Base-by-base conservation (phyloP, 2,113 vertebrate genomes). In the Leptosomus discolor region DNA sequence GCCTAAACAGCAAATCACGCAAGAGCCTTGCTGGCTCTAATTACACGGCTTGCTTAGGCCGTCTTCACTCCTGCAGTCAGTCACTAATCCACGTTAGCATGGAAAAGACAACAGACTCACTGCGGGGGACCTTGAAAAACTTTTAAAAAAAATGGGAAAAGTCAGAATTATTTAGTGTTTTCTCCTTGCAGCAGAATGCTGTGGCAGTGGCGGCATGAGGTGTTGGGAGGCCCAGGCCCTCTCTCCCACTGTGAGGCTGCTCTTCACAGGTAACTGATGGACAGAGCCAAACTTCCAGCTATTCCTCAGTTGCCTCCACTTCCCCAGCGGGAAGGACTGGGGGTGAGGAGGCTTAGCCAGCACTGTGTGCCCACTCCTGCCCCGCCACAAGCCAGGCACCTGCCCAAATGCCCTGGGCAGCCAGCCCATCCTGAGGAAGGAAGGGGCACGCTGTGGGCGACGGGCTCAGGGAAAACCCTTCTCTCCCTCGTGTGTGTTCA, bases 221-320 rank as follows among this genome's bases (percentile, higher is more conserved):
- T 23, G 71, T 56, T 65, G 81, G n/a, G 29, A 56, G 57, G n/a
- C 24, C 29, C 2, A 3, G 60, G 12, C 22, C 4, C 10, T 30
- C 46, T 81, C 56, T 37, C 63, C 22, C 7, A 5, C 8, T 18
- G 13, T 12, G 30, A 56, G 41, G 41, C 37, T 36, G 8, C 32
- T 84, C 30, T 48, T 94, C 56, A 18, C 46, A 19, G 29, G 54
- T 45, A 36, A 8, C 19, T 4, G 15, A 46, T 3, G 30, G 51
- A 6, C 1, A 12, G 45, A 51, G n/a, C 20, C 78, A 29, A 45
- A 8, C 34, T 85, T 34, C 14, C 84, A 43, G 1, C 75, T 39
- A 0, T 12, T 67, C 68, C 67, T 54, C 0, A 0, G 24, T 15
- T 36, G 37, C 9, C 13, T 15, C 7, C 48, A 2, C 14, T 1